These are phyloP conservation scores for Oophaga sylvatica DNA, from an alignment of 2,797 vertebrate genomes.

Conservation along the genomic window DNA sequence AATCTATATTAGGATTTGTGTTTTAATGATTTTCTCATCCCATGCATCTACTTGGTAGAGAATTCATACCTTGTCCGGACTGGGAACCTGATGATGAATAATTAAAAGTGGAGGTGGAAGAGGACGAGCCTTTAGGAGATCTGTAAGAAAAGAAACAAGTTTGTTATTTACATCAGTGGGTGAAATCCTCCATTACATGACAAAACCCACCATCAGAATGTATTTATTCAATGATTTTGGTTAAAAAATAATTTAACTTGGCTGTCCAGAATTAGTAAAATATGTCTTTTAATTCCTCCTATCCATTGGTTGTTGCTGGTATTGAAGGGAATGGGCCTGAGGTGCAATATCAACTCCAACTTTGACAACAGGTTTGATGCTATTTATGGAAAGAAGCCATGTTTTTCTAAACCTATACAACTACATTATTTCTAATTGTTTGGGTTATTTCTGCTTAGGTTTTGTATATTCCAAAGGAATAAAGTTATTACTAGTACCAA, in stretches of 20 bases:
- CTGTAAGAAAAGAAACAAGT: constrained; percentile 22
- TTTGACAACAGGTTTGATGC: neutral
- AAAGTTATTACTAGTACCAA: neutral
- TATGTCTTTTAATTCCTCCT: too few relatives aligned
- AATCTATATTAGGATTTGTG: neutral
- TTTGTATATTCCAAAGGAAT: neutral
- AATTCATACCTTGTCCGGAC: constrained; percentile 38
- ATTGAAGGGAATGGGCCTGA: neutral
- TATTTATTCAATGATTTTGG: neutral
- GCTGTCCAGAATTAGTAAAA: too few relatives aligned
- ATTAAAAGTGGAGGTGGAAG: constrained; percentile 15
- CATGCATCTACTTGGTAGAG: neutral
- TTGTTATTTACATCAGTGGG: neutral
- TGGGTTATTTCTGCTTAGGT: neutral
- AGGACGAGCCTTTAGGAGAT: neutral
- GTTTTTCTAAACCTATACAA: neutral
- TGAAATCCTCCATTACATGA: neutral
- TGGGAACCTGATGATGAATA: constrained; percentile 45
- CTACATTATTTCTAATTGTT: neutral
- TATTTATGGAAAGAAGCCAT: neutral
- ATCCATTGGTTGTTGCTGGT: too few relatives aligned
- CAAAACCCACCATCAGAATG: neutral
- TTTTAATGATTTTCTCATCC: too few relatives aligned
- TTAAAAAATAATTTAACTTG: too few relatives aligned
- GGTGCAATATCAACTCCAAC: neutral